phyloP scores from a whole-genome alignment of 2,888 invertebrate genomes.

The Cephus pulcher region DNA sequence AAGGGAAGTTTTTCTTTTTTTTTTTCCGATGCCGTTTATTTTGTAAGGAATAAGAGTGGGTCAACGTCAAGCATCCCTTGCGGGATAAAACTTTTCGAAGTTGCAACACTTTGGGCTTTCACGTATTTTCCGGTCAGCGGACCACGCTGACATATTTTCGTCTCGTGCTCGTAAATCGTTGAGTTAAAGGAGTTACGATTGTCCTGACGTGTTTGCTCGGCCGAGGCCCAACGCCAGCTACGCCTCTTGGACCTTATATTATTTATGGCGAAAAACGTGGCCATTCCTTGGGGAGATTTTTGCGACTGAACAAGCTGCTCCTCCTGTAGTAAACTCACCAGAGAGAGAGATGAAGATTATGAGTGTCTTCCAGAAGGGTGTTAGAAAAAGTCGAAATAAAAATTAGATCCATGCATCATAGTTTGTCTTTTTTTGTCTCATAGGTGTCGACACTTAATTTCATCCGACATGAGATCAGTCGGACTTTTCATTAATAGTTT shows the following conservation, averaged over 20 bases:
- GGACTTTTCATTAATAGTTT: neutral
- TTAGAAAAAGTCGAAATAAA: neutral
- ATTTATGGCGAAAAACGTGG: slow-evolving; percentile 15
- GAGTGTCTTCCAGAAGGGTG: neutral
- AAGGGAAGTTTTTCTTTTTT: neutral
- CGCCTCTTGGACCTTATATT: slow-evolving; percentile 11
- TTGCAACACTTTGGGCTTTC: neutral
- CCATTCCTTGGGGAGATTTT: slow-evolving; percentile 4
- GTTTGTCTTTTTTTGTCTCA: neutral
- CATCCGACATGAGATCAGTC: neutral
- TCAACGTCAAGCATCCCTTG: neutral
- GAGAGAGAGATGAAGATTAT: neutral
- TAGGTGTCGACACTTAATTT: neutral
- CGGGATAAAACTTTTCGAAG: neutral
- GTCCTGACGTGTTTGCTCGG: slow-evolving; percentile 22
- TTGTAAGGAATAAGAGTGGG: neutral
- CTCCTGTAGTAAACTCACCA: neutral
- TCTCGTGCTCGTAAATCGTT: slow-evolving; percentile 17
- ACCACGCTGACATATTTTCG: slow-evolving; percentile 16
- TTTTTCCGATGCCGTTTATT: neutral
- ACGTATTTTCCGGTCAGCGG: slow-evolving; percentile 17
- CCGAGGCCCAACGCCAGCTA: slow-evolving; percentile 12
- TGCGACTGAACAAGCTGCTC: slow-evolving; percentile 4
- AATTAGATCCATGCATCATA: neutral
- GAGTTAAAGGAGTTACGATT: slow-evolving; percentile 22